phyloP scores from a whole-genome alignment of 2,888 invertebrate species.

The Auanema sp. region DNA sequence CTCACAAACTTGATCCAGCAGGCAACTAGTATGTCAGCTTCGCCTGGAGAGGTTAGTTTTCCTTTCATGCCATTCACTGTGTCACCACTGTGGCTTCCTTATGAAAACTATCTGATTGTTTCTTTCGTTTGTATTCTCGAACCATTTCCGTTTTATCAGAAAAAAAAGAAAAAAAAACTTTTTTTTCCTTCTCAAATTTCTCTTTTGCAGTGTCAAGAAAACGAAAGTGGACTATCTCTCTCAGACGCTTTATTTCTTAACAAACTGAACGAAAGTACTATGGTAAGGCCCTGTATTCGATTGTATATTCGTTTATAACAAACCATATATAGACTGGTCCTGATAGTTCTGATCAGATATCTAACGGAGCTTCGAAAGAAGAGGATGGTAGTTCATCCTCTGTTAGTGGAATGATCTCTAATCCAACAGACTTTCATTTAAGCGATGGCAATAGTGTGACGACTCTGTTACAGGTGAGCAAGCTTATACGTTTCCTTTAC shows the following conservation, averaged over 20 bases:
- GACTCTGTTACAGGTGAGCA: conserved; percentile 29
- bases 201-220: conserved; percentile 12
- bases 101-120: background rate
- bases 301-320: too few species aligned
- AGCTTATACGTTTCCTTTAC: background rate
- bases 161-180: conserved; percentile 6
- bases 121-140: conserved; percentile 4
- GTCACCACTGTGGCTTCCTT: too few species aligned
- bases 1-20: conserved; percentile 41
- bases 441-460: conserved; percentile 39
- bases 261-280: conserved; percentile 26
- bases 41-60: conserved; percentile 33
- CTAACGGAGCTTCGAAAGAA: conserved; percentile 28
- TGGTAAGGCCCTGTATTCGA: background rate
- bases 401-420: conserved; percentile 27
- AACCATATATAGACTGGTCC: background rate
- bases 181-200: too few species aligned
- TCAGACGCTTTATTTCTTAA: conserved; percentile 38
- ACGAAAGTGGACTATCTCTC: conserved; percentile 23
- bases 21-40: conserved; percentile 34
- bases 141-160: conserved; percentile 12
- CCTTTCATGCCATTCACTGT: background rate
- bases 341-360: background rate
- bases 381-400: conserved; percentile 40
- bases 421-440: conserved; percentile 34